phyloP scores from a whole-genome alignment of 2,113 vertebrate genomes.

The Pristiophorus japonicus region DNA sequence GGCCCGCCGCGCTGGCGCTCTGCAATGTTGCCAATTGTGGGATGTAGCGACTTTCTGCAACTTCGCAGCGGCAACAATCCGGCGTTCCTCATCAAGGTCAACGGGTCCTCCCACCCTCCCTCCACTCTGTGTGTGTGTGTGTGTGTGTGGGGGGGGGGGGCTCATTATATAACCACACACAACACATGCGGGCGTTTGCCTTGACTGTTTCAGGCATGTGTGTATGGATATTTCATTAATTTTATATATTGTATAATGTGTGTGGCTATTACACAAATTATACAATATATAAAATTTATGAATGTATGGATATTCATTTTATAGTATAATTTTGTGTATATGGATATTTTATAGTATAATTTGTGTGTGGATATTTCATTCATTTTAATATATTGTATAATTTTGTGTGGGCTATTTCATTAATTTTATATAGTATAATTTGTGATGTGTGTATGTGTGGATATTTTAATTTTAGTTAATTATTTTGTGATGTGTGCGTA shows the following conservation, averaged over 20 bases:
- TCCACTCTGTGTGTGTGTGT: background rate
- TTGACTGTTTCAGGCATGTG: background rate
- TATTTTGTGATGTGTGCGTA: too few relatives aligned
- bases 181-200: background rate
- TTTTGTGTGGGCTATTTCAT: background rate
- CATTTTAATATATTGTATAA: background rate
- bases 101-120: background rate
- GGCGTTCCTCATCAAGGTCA: constrained; percentile 14
- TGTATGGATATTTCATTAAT: background rate
- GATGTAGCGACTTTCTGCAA: constrained; percentile 23
- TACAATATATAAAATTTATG: too few relatives aligned
- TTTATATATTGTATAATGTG: background rate
- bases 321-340: background rate
- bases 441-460: too few relatives aligned
- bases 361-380: background rate
- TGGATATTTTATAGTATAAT: background rate
- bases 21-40: background rate
- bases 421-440: background rate
- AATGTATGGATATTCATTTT: background rate
- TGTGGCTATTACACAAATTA: too few relatives aligned
- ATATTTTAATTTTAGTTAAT: too few relatives aligned
- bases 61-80: constrained; percentile 26
- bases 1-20: background rate
- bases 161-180: background rate
- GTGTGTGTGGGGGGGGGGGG: too few relatives aligned